These are phyloP conservation scores for Ceyx melanurus DNA, from an alignment of 2,113 vertebrate species.

Conservation along the genomic window DNA sequence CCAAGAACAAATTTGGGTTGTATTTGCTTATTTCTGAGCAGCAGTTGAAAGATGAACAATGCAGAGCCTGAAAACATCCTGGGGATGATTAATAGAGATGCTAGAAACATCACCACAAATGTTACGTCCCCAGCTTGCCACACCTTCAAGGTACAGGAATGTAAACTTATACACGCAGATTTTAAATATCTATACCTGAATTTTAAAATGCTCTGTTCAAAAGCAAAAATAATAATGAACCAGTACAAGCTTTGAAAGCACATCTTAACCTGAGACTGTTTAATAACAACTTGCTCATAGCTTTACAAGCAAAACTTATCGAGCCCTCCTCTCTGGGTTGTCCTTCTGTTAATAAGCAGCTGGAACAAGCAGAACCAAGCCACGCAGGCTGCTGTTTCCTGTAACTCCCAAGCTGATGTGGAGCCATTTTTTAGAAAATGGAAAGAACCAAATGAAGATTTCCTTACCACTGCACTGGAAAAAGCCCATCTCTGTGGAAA, in stretches of 20 bases:
- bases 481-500: background rate
- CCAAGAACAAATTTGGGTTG: background rate
- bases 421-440: background rate
- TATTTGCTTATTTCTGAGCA: background rate
- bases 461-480: background rate
- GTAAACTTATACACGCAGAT: background rate
- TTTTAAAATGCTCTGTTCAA: background rate
- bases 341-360: background rate
- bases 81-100: background rate
- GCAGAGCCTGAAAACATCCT: background rate
- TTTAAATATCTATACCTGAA: background rate
- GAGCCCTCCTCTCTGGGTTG: background rate
- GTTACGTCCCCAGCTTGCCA: background rate
- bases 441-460: background rate
- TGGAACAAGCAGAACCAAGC: background rate
- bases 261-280: background rate
- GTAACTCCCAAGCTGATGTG: background rate
- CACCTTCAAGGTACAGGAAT: background rate
- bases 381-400: background rate
- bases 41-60: slow-evolving; percentile 10
- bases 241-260: background rate
- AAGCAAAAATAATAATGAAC: background rate
- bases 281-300: background rate
- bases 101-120: background rate
- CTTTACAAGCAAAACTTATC: background rate